Evolutionary conservation across 2,113 vertebrate genomes (phyloP), one percentile per base, ranked within the genome.

Genomic region (Meleagris gallopavo): DNA sequence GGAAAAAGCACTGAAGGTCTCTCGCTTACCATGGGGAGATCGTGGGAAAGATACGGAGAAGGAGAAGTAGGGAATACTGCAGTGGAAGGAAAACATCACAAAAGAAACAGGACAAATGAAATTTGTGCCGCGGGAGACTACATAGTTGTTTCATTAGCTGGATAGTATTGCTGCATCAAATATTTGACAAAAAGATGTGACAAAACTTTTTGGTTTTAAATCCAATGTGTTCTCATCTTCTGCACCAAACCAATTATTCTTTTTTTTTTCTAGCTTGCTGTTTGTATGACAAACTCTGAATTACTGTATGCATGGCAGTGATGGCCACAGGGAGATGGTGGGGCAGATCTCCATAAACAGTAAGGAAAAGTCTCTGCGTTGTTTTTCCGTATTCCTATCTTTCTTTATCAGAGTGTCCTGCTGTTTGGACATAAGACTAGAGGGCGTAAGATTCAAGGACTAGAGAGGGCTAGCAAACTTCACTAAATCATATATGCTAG

Each of bases 251-350:
- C 30, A 45, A 10, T 34, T n/a, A 2, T 69, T 81, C 6, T 64
- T 75, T 75, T 52, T 43, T 43, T 43, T 41, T 70, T 48, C 40
- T 75, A 9, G 5, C 41, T 70, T 50, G 40, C 36, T 71, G 4
- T 64, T 12, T 38, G 20, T 27, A 29, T 17, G 22, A 32, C 48
- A 30, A 45, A 69, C 4, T 20, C 29, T 36, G 0, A 7, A 1
- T 24, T 64, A 55, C 25, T 0, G 1, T 64, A 12, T 13, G 32
- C 38, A 8, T 16, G 57, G 17, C 34, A 48, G 57, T 57, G 40
- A 40, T 77, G 6, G 9, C 48, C 2, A 0, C 48, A 22, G 25
- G 21, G 50, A 77, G 58, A 30, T 0, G 1, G 25, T 64, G 41
- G 25, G 65, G 57, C 48, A 41, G 58, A 36, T 17, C 34, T 43